These are phyloP conservation scores for Ornithoptera alexandrae DNA, from an alignment of 2,888 invertebrate genomes.

Conservation along the genomic window DNA sequence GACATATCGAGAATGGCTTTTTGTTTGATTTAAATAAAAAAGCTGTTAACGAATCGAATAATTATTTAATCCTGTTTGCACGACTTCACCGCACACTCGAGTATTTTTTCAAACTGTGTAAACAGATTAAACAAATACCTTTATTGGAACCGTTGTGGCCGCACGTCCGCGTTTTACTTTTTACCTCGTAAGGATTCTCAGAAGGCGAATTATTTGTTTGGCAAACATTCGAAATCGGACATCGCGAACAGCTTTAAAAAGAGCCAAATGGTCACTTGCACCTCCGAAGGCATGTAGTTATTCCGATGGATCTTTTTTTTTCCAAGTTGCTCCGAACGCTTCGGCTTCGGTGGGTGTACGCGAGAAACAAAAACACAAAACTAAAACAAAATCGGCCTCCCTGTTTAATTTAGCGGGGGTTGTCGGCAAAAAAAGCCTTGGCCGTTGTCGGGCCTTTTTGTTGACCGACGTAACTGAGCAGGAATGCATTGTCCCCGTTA, in stretches of 20 bases:
- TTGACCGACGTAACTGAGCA: conserved; percentile 66
- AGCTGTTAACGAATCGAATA: background rate
- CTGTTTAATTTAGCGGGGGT: conserved; percentile 76
- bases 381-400: conserved; percentile 68
- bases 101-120: conserved; percentile 12
- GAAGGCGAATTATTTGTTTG: conserved; percentile 27
- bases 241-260: conserved; percentile 11
- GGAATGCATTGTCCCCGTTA: conserved; percentile 76
- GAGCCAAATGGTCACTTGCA: conserved; percentile 23
- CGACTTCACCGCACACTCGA: background rate
- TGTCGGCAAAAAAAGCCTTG: conserved; percentile 71
- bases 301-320: conserved; percentile 22
- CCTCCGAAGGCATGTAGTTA: conserved; percentile 24
- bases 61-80: conserved; percentile 4
- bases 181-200: conserved; percentile 21
- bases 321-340: conserved; percentile 34
- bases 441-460: conserved; percentile 68
- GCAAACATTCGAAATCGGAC: conserved; percentile 21
- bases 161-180: conserved; percentile 17
- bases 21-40: too few relatives aligned
- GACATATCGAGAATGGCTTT: too few relatives aligned
- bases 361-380: conserved; percentile 57
- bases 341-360: conserved; percentile 46
- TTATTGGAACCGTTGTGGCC: conserved; percentile 7
- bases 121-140: conserved; percentile 21